A percentile compares a stretch with the other conserved stretches of the same genome.
These are phyloP conservation scores for Rhabdomys dilectus DNA, from an alignment of 2,113 vertebrate genomes.

Conservation along the genomic window DNA sequence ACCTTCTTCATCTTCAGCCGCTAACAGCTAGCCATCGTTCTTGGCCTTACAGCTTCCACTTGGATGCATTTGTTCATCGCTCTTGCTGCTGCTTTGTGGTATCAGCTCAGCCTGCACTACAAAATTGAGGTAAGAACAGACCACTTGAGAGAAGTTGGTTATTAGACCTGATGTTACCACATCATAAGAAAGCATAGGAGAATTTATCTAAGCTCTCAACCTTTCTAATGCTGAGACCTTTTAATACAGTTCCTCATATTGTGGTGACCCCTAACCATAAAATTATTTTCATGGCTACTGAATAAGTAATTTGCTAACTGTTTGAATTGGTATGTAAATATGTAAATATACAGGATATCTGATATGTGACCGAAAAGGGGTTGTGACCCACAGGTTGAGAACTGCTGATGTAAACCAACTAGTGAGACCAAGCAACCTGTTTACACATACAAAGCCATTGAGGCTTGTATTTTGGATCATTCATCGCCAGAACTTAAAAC, in stretches of 20 bases:
- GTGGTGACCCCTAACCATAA: not conserved
- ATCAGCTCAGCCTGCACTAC: not conserved
- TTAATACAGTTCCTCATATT: not conserved
- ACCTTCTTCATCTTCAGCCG: not conserved
- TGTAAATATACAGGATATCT: not conserved
- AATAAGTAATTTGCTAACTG: not conserved
- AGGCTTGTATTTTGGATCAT: not conserved
- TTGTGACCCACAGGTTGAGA: not conserved
- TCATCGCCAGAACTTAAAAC: not conserved
- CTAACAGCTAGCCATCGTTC: not conserved
- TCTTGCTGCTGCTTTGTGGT: not conserved
- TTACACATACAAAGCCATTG: not conserved
- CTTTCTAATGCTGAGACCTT: not conserved
- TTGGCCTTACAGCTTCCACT: not conserved
- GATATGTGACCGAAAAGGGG: not conserved
- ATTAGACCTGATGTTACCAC: not conserved
- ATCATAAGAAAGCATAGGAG: not conserved
- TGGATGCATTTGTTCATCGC: not conserved
- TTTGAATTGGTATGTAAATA: not conserved
- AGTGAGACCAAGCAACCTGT: not conserved
- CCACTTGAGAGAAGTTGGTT: not conserved
- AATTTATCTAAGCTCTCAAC: not conserved
- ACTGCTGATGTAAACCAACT: not conserved
- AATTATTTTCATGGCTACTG: not conserved
- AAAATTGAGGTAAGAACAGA: not conserved